Evolutionary conservation across 2,797 vertebrate genomes (phyloP).

Genomic region (Poecile montanus): DNA sequence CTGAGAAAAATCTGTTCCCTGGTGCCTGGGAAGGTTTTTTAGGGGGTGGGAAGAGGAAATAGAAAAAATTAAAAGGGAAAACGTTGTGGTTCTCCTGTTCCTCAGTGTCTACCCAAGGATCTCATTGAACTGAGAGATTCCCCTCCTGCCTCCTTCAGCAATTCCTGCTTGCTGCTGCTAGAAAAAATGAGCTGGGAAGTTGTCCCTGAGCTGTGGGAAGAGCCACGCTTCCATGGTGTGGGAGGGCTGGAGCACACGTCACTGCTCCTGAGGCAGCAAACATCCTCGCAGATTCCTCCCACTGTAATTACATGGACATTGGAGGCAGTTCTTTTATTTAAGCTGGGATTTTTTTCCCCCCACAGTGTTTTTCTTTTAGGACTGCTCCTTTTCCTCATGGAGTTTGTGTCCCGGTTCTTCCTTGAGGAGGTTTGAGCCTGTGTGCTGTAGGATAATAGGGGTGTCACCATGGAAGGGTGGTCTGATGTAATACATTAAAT

Average conservation of each 20-base stretch:
- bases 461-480: background rate
- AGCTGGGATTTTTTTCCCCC: background rate
- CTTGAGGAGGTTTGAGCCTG: background rate
- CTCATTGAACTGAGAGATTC: background rate
- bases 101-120: background rate
- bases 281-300: background rate
- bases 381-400: background rate
- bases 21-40: background rate
- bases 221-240: background rate
- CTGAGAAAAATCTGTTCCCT: constrained; percentile 30
- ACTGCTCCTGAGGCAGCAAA: background rate
- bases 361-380: background rate
- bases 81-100: background rate
- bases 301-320: background rate
- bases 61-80: background rate
- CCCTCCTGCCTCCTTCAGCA: background rate
- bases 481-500: background rate
- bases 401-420: background rate
- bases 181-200: background rate
- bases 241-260: background rate
- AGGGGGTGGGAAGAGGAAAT: background rate
- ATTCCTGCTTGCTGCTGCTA: background rate
- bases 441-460: background rate
- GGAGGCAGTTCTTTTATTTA: background rate
- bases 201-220: background rate